A percentile compares a stretch with the other conserved stretches of the same genome.
Conservation (phyloP, 1,140 invertebrate species). For the Episyrphus balteatus region DNA sequence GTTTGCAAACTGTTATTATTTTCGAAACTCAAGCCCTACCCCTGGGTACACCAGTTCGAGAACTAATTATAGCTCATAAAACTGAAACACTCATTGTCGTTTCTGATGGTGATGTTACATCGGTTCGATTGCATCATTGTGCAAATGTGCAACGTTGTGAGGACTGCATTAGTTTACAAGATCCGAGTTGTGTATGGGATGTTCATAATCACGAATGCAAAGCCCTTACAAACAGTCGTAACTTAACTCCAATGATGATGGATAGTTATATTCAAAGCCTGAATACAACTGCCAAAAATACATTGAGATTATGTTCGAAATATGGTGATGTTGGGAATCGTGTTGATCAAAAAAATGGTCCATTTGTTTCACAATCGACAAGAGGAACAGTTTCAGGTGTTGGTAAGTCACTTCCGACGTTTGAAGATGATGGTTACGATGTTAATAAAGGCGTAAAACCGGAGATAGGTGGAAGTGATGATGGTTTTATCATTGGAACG, state of each 20-base stretch:
- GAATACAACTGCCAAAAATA: slow-evolving; percentile 50
- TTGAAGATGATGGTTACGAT: background rate
- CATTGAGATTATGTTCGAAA: slow-evolving; percentile 32
- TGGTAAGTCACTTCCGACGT: background rate
- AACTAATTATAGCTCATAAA: slow-evolving; percentile 53
- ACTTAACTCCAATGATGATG: slow-evolving; percentile 45
- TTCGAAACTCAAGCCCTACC: slow-evolving; percentile 73
- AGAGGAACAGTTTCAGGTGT: slow-evolving; percentile 2
- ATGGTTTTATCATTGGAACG: slow-evolving; percentile 21
- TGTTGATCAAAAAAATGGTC: background rate
- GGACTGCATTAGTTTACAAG: slow-evolving; percentile 83
- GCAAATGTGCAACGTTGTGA: slow-evolving; percentile 46
- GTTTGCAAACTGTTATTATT: slow-evolving; percentile 59
- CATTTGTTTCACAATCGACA: background rate
- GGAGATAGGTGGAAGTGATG: slow-evolving; percentile 7
- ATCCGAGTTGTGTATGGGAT: slow-evolving; percentile 97
- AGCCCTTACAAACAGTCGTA: slow-evolving; percentile 51
- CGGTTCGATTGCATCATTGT: slow-evolving; percentile 81
- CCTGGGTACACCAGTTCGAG: slow-evolving; percentile 53
- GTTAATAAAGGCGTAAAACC: background rate
- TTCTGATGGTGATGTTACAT: slow-evolving; percentile 73
- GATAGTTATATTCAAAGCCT: slow-evolving; percentile 62
- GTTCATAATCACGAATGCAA: slow-evolving; percentile 61
- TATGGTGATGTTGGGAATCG: slow-evolving; percentile 3
- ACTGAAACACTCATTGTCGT: slow-evolving; percentile 80